phyloP scores from a whole-genome alignment of 2,797 vertebrate species.

The Podargus strigoides region DNA sequence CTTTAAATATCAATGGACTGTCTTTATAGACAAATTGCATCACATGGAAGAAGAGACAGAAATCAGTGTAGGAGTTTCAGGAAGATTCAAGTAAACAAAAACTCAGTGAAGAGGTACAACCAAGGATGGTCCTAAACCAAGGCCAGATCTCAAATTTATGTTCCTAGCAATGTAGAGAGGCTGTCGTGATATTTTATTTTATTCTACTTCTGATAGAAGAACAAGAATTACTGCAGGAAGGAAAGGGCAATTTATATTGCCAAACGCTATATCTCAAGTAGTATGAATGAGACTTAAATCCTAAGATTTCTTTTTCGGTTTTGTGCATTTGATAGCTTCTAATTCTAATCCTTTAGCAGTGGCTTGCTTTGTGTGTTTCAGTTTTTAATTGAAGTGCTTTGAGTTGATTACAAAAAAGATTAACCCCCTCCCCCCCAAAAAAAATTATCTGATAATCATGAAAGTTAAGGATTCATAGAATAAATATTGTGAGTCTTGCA shows the following conservation, averaged over 20 bases:
- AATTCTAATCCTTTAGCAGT: neutral
- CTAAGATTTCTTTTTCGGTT: neutral
- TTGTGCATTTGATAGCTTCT: neutral
- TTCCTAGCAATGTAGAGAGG: neutral
- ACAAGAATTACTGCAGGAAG: neutral
- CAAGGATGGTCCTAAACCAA: neutral
- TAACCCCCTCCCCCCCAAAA: no score
- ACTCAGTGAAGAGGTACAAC: neutral
- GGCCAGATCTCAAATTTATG: neutral
- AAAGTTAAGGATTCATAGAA: neutral
- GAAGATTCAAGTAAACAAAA: neutral
- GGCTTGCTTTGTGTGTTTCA: neutral
- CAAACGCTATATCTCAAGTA: neutral
- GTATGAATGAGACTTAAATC: neutral
- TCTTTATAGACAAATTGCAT: neutral
- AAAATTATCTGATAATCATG: neutral
- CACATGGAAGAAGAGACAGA: neutral
- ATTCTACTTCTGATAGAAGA: neutral
- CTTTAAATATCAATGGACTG: neutral
- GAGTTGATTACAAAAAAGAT: neutral
- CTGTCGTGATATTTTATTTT: constrained; percentile 5
- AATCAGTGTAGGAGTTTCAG: neutral
- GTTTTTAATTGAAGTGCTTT: neutral
- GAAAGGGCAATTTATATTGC: neutral
- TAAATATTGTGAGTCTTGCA: neutral